Percentiles rank a stretch among this genome's conserved stretches.
Evolutionary conservation across 2,113 vertebrate species (phyloP).

Genomic region (rat (Rattus norvegicus)): DNA sequence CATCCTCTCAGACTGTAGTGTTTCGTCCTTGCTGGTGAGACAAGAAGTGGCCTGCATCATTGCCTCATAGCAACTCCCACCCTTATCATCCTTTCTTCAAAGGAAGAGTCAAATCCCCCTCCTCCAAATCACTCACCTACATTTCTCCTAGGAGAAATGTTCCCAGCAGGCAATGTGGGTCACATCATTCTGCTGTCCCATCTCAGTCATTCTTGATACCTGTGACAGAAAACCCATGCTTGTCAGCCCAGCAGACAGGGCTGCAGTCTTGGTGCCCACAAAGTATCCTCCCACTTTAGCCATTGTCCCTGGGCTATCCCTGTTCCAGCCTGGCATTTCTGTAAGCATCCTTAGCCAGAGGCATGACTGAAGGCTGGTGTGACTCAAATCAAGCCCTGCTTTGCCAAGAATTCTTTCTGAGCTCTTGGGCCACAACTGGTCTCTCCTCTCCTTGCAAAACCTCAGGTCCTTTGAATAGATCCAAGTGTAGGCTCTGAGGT

Average conservation of each 20-base stretch:
- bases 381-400: background rate
- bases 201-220: background rate
- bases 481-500: background rate
- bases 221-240: background rate
- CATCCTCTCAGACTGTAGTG: background rate
- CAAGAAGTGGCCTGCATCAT: background rate
- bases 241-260: background rate
- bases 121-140: background rate
- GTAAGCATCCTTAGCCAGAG: background rate
- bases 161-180: background rate
- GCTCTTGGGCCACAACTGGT: background rate
- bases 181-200: too few species aligned
- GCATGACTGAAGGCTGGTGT: background rate
- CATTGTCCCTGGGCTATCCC: background rate
- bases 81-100: background rate
- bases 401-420: background rate
- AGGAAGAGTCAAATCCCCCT: background rate
- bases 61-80: background rate
- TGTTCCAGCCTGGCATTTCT: background rate
- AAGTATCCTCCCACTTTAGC: rapidly evolving
- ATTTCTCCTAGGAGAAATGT: background rate
- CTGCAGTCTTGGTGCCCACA: background rate
- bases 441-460: background rate
- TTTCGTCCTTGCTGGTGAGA: background rate
- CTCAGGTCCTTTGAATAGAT: background rate